Evolutionary conservation across 2,888 invertebrate species (phyloP).

Genomic region (Elegia similella): DNA sequence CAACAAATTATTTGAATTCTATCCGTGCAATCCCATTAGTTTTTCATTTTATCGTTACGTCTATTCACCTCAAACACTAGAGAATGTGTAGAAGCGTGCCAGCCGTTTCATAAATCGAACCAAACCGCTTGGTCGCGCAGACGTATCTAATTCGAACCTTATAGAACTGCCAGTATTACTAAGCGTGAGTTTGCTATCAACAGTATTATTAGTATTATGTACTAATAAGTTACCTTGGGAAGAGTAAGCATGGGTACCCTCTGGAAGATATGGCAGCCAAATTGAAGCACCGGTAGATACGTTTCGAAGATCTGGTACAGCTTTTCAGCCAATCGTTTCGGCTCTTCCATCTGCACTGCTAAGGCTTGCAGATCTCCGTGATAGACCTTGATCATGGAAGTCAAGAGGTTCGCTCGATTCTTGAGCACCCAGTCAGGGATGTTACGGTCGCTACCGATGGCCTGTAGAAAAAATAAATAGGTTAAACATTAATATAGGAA

Average conservation of each 20-base stretch:
- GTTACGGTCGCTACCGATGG: constrained; percentile 92
- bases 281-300: constrained; percentile 92
- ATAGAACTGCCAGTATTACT: no score
- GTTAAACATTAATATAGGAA: background rate
- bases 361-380: constrained; percentile 91
- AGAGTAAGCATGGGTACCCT: constrained; percentile 90
- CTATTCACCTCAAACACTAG: no score
- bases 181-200: no score
- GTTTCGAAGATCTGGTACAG: constrained; percentile 93
- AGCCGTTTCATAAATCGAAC: no score
- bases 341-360: constrained; percentile 80
- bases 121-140: no score
- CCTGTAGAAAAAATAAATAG: constrained; percentile 74
- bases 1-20: no score
- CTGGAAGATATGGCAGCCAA: constrained; percentile 91
- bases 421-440: constrained; percentile 91
- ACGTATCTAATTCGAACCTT: no score
- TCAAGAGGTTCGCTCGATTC: constrained; percentile 88
- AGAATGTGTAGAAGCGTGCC: no score
- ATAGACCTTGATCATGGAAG: constrained; percentile 90
- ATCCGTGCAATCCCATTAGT: no score
- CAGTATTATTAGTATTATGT: no score
- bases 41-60: no score
- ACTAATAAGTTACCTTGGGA: constrained; percentile 84
- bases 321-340: constrained; percentile 82